A percentile compares a stretch with the other conserved stretches of the same genome.
These are phyloP conservation scores for Ophthalmolycus amberensis DNA, from an alignment of 2,113 vertebrate genomes.

Conservation along the genomic window DNA sequence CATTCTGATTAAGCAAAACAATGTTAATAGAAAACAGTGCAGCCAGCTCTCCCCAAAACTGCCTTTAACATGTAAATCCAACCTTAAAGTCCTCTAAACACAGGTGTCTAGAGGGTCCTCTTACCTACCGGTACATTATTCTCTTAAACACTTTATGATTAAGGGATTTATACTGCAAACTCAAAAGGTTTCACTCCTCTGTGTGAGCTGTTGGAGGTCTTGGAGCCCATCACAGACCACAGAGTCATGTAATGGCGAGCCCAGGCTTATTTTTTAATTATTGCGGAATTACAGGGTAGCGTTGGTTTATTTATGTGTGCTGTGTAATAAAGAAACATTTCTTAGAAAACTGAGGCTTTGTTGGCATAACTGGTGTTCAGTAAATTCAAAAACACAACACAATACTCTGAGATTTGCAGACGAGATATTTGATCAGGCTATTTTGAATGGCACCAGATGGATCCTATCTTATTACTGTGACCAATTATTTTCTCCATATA, in stretches of 20 bases:
- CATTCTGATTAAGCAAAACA: background rate
- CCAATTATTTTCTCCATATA: conserved; percentile 57
- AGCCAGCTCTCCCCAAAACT: background rate
- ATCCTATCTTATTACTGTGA: conserved; percentile 69
- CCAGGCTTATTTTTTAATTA: conserved; percentile 82
- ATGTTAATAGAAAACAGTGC: background rate
- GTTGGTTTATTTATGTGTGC: conserved; percentile 80
- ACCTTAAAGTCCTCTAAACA: background rate
- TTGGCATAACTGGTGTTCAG: conserved; percentile 72
- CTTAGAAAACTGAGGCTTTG: conserved; percentile 68
- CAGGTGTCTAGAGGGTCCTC: background rate
- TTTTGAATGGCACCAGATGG: conserved; percentile 63
- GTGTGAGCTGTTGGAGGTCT: conserved; percentile 34
- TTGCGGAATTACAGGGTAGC: conserved; percentile 76
- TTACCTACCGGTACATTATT: conserved; percentile 1
- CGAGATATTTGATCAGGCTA: conserved; percentile 64
- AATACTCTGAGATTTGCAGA: conserved; percentile 67
- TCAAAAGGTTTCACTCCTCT: conserved; percentile 18
- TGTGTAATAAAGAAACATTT: conserved; percentile 77
- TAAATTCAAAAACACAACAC: conserved; percentile 77
- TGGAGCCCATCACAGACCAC: conserved; percentile 49
- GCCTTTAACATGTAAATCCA: background rate
- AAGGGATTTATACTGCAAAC: conserved; percentile 28
- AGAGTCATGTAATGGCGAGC: conserved; percentile 59
- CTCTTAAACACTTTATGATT: conserved; percentile 14